Percentiles rank a stretch among this genome's conserved stretches.
Evolutionary conservation across 1,140 invertebrate genomes (phyloP).

Genomic region (Homalodisca vitripennis): DNA sequence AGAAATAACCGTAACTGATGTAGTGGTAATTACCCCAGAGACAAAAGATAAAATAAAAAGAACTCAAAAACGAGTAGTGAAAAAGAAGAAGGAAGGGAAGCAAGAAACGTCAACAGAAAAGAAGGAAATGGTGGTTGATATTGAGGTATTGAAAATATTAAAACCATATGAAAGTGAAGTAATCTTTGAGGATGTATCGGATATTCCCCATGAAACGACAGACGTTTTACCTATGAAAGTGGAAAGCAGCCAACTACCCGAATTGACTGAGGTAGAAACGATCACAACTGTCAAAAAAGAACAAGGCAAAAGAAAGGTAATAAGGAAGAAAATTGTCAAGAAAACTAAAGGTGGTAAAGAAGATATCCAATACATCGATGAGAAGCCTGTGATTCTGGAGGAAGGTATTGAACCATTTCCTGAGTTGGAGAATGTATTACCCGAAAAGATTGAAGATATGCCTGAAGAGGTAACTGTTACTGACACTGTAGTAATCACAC

Average conservation of each 20-base stretch:
- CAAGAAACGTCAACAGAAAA: constrained; percentile 20
- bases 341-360: constrained; percentile 36
- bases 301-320: constrained; percentile 37
- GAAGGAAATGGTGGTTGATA: constrained; percentile 28
- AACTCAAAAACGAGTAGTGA: constrained; percentile 25
- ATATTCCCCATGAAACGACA: constrained; percentile 24
- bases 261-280: constrained; percentile 35
- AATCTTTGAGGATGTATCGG: constrained; percentile 6
- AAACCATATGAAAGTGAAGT: not conserved
- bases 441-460: constrained; percentile 36
- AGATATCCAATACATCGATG: constrained; percentile 41
- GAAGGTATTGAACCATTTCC: constrained; percentile 41
- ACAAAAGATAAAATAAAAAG: constrained; percentile 32
- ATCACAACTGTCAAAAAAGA: constrained; percentile 29
- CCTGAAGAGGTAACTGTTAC: constrained; percentile 47
- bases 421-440: constrained; percentile 39
- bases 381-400: constrained; percentile 40
- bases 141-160: constrained; percentile 9
- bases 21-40: constrained; percentile 39
- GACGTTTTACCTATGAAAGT: constrained; percentile 10
- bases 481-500: constrained; percentile 44
- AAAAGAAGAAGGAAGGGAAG: constrained; percentile 33
- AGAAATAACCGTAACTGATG: constrained; percentile 34
- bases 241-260: constrained; percentile 9
- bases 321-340: constrained; percentile 43